These are phyloP conservation scores for Hydrolagus colliei DNA, from an alignment of 2,797 vertebrate species.

Conservation along the genomic window DNA sequence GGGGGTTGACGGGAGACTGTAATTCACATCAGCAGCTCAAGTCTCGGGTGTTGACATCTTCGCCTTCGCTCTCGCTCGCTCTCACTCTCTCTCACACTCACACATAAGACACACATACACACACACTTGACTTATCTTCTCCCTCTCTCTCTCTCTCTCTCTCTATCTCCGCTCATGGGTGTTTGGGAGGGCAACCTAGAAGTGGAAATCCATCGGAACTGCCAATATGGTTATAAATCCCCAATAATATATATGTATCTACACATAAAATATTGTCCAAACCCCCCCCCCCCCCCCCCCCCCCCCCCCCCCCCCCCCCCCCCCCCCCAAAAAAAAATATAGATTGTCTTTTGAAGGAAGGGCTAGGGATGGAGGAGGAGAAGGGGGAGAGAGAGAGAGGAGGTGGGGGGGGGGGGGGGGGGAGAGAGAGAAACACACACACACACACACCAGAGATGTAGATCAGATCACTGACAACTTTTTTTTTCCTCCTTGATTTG, in stretches of 20 bases:
- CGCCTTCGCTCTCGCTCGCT: background rate
- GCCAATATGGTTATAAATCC: background rate
- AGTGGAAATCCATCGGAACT: no score
- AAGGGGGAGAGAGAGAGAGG: no score
- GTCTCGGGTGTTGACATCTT: background rate
- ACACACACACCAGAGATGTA: no score
- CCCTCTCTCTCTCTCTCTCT: no score
- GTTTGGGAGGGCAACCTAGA: no score
- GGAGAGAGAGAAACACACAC: no score
- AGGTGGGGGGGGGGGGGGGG: no score
- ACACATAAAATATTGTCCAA: background rate
- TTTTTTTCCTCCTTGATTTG: background rate
- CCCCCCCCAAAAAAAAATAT: background rate
- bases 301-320: background rate
- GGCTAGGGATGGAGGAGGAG: no score
- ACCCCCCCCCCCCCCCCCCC: background rate
- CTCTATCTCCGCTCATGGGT: no score
- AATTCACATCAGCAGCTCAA: slow-evolving; percentile 1
- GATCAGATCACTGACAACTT: background rate
- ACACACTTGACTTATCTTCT: no score
- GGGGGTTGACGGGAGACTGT: background rate
- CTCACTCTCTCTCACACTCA: background rate
- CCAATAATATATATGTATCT: background rate
- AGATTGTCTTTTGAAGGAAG: no score
- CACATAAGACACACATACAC: no score